Evolutionary conservation across 2,888 invertebrate species (phyloP), one percentile per base, ranked within the genome.

Genomic region (Chalcis sispes): DNA sequence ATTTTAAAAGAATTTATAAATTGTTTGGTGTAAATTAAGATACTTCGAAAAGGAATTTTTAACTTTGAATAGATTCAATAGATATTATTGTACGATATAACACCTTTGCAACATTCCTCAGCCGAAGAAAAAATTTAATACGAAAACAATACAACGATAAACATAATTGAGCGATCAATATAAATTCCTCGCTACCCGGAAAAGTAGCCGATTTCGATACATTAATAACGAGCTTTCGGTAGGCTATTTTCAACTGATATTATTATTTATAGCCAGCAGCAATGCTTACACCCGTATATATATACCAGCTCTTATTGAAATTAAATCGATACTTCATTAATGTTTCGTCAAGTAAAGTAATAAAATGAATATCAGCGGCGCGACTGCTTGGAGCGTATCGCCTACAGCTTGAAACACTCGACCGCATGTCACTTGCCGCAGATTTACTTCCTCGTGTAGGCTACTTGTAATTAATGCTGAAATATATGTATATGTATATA

Each of bases 241-340:
- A 13, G 15, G 42, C n/a, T n/a, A n/a, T n/a, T 42, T 42, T 42
- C 2, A 36, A 42, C 46, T 20, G 3, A 23, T 29, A 42, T 18
- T 27, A 54, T 50, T 50, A 64, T 64, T 64, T 64, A 42, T 32
- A 32, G 20, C 48, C 2, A 5, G 20, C 29, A 1, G 48, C 15
- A n/a, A n/a, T n/a, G n/a, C n/a, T n/a, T n/a, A n/a, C n/a, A n/a
- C n/a, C n/a, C n/a, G 46, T 10, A 29, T 25, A 20, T 29, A 10
- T 4, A 13, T 20, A 25, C 10, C 13, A n/a, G 10, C 25, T 54
- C 48, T 61, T 40, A 71, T 71, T 71, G 59, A 71, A 61, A 62
- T 40, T 40, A 61, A 71, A 71, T 71, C 52, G 71, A 62, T 52
- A 29, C 42, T 62, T 61, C 42, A 62, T 71, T 71, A 62, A 62